Evolutionary conservation across 1,140 invertebrate genomes (phyloP).

Genomic region (Brachionus manjavacas): DNA sequence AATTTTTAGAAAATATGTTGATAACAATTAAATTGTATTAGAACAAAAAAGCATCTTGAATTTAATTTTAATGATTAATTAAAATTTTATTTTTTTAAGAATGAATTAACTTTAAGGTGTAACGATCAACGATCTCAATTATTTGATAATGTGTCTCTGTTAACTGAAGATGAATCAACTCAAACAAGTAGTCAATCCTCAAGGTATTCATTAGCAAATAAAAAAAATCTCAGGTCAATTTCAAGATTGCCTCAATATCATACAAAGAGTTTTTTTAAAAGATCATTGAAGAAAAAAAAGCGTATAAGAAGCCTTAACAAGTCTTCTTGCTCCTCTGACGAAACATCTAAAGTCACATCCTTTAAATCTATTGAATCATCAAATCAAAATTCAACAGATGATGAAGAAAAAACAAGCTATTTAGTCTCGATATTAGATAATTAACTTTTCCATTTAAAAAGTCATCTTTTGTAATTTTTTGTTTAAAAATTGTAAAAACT

Average conservation of each 20-base stretch:
- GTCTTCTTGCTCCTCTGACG: not conserved
- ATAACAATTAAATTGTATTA: not conserved
- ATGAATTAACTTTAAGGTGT: conserved; percentile 1
- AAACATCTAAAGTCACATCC: not conserved
- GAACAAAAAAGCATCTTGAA: not conserved
- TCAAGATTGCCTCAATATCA: conserved; percentile 18
- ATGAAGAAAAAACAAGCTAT: not conserved
- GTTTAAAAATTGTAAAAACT: not conserved
- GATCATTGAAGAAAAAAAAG: not conserved
- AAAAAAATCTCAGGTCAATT: conserved; percentile 7
- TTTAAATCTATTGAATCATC: not conserved
- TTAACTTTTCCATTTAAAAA: not conserved
- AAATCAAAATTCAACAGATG: conserved; percentile 12
- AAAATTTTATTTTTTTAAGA: conserved; percentile 16
- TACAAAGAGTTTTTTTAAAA: conserved; percentile 3
- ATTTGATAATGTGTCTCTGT: conserved; percentile 5
- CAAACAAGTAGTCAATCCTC: not conserved
- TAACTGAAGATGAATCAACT: conserved; percentile 21
- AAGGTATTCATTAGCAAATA: not conserved
- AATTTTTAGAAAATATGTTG: conserved; percentile 1
- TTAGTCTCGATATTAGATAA: not conserved
- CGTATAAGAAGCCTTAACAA: not conserved
- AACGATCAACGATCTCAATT: conserved; percentile 4
- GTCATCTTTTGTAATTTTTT: not conserved
- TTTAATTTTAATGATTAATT: conserved; percentile 11